These are phyloP conservation scores for Pseudachorutes palmiensis DNA, from an alignment of 1,140 invertebrate genomes.

Conservation along the genomic window DNA sequence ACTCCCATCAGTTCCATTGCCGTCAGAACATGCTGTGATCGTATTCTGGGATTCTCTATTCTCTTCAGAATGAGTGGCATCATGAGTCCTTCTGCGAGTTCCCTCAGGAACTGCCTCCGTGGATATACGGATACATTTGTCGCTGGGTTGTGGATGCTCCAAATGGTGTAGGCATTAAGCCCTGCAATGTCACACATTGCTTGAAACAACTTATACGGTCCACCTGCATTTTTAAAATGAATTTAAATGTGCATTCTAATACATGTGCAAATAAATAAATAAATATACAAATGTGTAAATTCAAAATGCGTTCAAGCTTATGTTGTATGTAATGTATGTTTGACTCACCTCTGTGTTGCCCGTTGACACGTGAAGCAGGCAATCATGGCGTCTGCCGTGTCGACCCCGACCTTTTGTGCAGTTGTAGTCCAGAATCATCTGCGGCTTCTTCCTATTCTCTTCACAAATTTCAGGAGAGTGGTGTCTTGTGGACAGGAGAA, in stretches of 20 bases:
- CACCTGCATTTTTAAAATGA: neutral
- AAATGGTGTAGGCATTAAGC: neutral
- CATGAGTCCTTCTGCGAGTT: too few relatives aligned
- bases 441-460: conserved; percentile 7
- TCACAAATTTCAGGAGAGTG: neutral
- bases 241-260: neutral
- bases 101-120: too few relatives aligned
- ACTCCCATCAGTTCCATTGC: too few relatives aligned
- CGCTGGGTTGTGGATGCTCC: neutral
- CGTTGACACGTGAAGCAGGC: neutral
- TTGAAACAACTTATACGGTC: neutral
- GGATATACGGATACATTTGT: too few relatives aligned
- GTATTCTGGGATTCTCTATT: too few relatives aligned
- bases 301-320: neutral
- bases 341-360: neutral
- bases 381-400: conserved; percentile 16
- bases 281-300: neutral
- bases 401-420: conserved; percentile 15
- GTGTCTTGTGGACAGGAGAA: conserved; percentile 4
- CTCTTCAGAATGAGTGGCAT: too few relatives aligned
- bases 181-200: neutral
- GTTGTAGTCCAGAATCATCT: conserved; percentile 15
- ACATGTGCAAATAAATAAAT: neutral
- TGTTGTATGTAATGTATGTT: neutral
- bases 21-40: too few relatives aligned